phyloP scores from a whole-genome alignment of 2,797 vertebrate genomes.

The Apodemus agrarius region DNA sequence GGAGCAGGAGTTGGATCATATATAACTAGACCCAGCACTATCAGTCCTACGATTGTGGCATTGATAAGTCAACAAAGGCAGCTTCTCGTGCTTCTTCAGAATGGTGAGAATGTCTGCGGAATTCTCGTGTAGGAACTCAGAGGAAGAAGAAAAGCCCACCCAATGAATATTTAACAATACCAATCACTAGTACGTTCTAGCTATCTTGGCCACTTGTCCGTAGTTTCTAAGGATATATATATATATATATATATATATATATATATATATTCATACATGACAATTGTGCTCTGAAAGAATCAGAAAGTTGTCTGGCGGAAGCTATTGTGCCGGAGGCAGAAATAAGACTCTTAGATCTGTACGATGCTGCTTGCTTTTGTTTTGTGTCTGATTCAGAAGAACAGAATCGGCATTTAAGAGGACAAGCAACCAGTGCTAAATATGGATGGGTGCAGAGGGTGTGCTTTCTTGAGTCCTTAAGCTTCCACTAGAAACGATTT shows the following conservation, averaged over 20 bases:
- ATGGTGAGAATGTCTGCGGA: not conserved
- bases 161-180: not conserved
- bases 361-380: not conserved
- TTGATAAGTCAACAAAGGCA: not conserved
- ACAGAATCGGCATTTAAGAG: not conserved
- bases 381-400: not conserved
- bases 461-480: not conserved
- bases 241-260: too few species aligned
- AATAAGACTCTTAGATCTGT: not conserved
- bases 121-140: not conserved
- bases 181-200: not conserved
- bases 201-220: not conserved
- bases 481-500: not conserved
- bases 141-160: not conserved
- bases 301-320: not conserved
- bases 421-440: not conserved
- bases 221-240: not conserved
- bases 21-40: not conserved
- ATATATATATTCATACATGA: not conserved
- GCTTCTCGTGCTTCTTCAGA: not conserved
- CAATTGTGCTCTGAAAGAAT: not conserved
- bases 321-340: not conserved
- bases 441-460: not conserved
- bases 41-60: accelerated
- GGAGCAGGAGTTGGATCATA: accelerated